Evolutionary conservation across 1,140 invertebrate genomes (phyloP), one percentile per base, ranked within the genome.

Genomic region (Brachionus plicatilis): DNA sequence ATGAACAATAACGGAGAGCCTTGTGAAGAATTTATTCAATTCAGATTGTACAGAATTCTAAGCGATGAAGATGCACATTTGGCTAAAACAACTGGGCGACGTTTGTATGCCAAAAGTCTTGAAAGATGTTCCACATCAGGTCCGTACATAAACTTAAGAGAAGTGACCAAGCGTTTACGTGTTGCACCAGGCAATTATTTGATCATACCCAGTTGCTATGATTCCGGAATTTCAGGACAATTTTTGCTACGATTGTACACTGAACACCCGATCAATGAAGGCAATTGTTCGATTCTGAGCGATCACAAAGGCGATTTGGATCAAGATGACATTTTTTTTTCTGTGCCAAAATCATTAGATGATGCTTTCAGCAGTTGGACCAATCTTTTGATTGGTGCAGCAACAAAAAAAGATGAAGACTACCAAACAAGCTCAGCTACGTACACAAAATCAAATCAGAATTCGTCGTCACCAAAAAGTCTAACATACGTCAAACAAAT

Each of bases 131-230:
- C 86, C 7, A 88, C 87, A 84, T 88, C 87, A 7, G 88, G 88
- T 9, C 76, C 87, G 14, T 89, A 88, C 84, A 87, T 89, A n/a
- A 89, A 89, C 82, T 87, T 87, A 68, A 85, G 89, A 11, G 88
- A 90, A 86, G 88, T 89, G 6, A 89, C 88, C 50, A 86, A 86
- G n/a, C 84, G 88, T 17, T 88, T 89, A 86, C 87, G 88, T 70
- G 84, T 90, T 29, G n/a, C 88, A 3, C 88, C 89, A 43, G 93
- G 93, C 17, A 87, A 90, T 14, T 93, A 93, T 87, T 88, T 93
- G 27, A 87, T 93, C 43, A 89, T 93, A 27, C 93, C 93, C 12
- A 92, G 91, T 29, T 92, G 92, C 9, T 93, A 92, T 87, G 88
- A 91, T n/a, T 90, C 92, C 7, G 89, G 91, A 33, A 88, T 92